Conservation (phyloP, 2,888 invertebrate species). For the Idaea straminata region DNA sequence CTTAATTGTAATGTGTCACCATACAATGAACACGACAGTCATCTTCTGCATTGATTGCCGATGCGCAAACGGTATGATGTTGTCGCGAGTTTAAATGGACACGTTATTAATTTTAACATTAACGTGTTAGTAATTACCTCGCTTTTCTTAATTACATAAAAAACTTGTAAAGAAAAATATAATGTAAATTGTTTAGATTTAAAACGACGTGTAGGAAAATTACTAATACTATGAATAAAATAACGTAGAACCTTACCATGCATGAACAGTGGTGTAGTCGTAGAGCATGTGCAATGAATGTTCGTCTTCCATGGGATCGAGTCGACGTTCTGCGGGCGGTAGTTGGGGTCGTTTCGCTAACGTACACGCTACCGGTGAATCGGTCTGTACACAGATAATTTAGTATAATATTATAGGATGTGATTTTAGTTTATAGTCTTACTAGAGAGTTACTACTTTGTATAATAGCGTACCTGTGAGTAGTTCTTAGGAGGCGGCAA, state of each 20-base stretch:
- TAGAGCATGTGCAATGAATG: constrained; percentile 90
- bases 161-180: not conserved
- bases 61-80: constrained; percentile 42
- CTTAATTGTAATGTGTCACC: constrained; percentile 39
- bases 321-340: constrained; percentile 88
- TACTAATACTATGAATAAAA: too few species aligned
- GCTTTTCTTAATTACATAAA: constrained; percentile 23
- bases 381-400: constrained; percentile 24
- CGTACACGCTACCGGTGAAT: constrained; percentile 34
- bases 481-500: constrained; percentile 60
- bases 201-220: too few species aligned
- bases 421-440: not conserved
- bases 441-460: not conserved
- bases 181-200: not conserved
- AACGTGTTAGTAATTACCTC: constrained; percentile 45
- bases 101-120: constrained; percentile 30
- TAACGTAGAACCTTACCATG: constrained; percentile 82
- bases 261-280: constrained; percentile 91
- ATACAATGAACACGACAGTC: constrained; percentile 50
- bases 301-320: constrained; percentile 89
- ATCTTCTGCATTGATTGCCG: constrained; percentile 43
- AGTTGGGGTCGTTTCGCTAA: constrained; percentile 88
- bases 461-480: constrained; percentile 54
- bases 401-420: not conserved
- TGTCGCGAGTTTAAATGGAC: constrained; percentile 59